phyloP scores from a whole-genome alignment of 2,797 vertebrate species.

The Cyprinodon diabolis region DNA sequence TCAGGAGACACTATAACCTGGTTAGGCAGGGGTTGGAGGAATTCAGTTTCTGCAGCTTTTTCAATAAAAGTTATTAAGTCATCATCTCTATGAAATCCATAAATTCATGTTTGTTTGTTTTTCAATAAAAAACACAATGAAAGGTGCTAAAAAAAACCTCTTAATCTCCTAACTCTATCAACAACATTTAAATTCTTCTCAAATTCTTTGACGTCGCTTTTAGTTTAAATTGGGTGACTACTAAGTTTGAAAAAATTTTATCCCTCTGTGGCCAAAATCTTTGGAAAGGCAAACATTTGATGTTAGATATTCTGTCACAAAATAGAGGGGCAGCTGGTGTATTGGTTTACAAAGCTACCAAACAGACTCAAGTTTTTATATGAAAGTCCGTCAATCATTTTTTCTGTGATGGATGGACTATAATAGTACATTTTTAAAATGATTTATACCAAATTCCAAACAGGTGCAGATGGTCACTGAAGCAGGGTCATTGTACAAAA shows the following conservation, averaged over 20 bases:
- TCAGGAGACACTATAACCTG: background rate
- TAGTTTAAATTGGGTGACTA: background rate
- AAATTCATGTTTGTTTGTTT: conserved; percentile 2
- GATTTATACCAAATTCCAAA: background rate
- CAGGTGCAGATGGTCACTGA: conserved; percentile 7
- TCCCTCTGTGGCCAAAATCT: background rate
- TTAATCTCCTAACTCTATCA: background rate
- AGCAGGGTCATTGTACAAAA: background rate
- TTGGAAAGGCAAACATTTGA: background rate
- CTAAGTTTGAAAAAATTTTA: background rate
- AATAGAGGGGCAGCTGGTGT: conserved; percentile 21
- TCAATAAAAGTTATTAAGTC: background rate
- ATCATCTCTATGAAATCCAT: background rate
- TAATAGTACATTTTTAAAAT: no score
- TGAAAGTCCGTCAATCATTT: conserved; percentile 19
- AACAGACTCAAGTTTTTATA: conserved; percentile 22
- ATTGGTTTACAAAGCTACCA: conserved; percentile 15
- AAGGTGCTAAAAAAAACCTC: background rate
- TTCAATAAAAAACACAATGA: background rate
- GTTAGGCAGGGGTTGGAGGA: no score
- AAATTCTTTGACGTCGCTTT: background rate
- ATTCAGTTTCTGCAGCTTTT: no score
- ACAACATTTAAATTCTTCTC: background rate
- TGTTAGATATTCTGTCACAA: conserved; percentile 4
- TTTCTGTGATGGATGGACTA: no score